Evolutionary conservation across 2,888 invertebrate species (phyloP).

Genomic region (Hoplodrina ambigua): DNA sequence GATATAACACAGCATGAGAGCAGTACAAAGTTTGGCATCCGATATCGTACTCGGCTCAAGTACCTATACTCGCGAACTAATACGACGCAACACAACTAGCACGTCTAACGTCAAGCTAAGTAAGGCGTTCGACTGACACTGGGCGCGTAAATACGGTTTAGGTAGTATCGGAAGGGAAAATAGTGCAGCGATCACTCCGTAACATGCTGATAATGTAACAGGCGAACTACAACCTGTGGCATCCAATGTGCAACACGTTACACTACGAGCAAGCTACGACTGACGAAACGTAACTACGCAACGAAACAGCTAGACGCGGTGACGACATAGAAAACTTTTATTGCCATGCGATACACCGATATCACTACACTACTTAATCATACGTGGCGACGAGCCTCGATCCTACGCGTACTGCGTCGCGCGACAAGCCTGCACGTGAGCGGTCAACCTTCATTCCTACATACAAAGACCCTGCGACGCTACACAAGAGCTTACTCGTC

Average conservation of each 20-base stretch:
- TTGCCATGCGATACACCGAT: constrained; percentile 81
- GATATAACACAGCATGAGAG: constrained; percentile 72
- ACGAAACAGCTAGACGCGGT: constrained; percentile 30
- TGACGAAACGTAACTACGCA: constrained; percentile 33
- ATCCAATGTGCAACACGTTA: constrained; percentile 17
- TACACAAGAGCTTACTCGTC: constrained; percentile 4
- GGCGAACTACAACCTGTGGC: constrained; percentile 19
- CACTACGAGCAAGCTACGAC: constrained; percentile 24
- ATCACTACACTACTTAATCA: constrained; percentile 67
- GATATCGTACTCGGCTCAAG: constrained; percentile 62
- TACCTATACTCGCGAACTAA: constrained; percentile 61
- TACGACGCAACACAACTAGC: constrained; percentile 74
- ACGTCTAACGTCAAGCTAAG: constrained; percentile 72
- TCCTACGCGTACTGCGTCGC: background rate
- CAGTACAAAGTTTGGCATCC: constrained; percentile 82
- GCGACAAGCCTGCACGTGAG: background rate
- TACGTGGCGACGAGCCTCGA: constrained; percentile 50
- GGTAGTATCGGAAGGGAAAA: constrained; percentile 23
- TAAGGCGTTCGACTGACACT: constrained; percentile 69
- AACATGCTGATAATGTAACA: constrained; percentile 48
- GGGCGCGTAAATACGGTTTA: constrained; percentile 58
- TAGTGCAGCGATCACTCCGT: constrained; percentile 28
- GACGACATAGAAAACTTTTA: constrained; percentile 69
- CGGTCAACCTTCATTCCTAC: constrained; percentile 11
- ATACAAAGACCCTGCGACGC: constrained; percentile 12